Base-by-base conservation (phyloP, 1,140 invertebrate genomes). In the Drosophila navojoa region DNA sequence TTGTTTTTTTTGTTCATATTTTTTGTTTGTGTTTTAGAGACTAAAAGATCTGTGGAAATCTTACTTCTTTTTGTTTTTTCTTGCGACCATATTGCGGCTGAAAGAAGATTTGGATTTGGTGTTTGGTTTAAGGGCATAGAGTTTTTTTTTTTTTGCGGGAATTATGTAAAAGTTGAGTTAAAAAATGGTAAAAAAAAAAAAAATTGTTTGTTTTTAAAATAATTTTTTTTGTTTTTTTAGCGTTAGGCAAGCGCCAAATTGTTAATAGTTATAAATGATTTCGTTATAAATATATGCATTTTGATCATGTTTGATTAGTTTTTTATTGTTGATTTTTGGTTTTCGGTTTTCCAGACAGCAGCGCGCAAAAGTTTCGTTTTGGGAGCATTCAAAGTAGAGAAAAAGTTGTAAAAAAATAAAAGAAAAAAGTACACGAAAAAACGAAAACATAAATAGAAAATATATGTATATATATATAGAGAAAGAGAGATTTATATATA, bases 1-100 rank as follows among this genome's bases (percentile, higher is more conserved):
- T 78, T 82, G 59, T 70, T 11, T 64, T 27, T 27, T 27, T 5
- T 27, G 0, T 55, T 54, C 38, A 59, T 35, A 32, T 22, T 38
- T 71, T 77, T 55, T 38, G 11, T 38, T 22, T 62, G 71, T 62
- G 64, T 73, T 10, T 70, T 38, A 38, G 35, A 75, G 72, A 63
- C 72, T 75, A 71, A 74, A 70, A 75, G 60, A 63, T 81, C 79
- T 82, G 70, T 77, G 77, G 66, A 93, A 92, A 93, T 96, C 96
- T 97, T 97, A 97, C 96, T 97, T 97, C 96, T 97, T 97, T 97
- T 96, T 97, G 97, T 95, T 97, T 97, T 96, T 96, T 97, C 96
- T 96, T 96, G 95, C 96, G 96, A 96, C 96, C 96, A 96, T 96
- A 96, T 92, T 92, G 91, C 90, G 91, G 91, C 91, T 92, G 91